phyloP scores from a whole-genome alignment of 2,888 invertebrate species.

The Heliconius aoede region DNA sequence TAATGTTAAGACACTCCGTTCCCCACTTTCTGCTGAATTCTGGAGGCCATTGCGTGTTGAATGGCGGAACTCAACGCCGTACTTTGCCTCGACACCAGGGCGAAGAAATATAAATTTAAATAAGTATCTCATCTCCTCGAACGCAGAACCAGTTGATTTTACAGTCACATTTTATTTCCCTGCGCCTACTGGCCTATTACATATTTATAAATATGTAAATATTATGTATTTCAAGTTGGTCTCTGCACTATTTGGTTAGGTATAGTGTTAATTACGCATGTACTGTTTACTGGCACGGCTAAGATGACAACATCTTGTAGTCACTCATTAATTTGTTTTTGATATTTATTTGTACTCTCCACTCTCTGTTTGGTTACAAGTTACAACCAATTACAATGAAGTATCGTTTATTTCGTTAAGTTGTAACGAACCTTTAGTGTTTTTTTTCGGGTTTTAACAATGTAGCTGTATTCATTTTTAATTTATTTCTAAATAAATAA shows the following conservation, averaged over 20 bases:
- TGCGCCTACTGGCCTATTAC: too few relatives aligned
- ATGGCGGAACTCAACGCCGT: too few relatives aligned
- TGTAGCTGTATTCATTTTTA: not conserved
- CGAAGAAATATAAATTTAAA: too few relatives aligned
- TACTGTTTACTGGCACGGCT: constrained; percentile 34
- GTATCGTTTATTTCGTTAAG: not conserved
- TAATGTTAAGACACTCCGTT: too few relatives aligned
- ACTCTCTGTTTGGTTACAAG: constrained; percentile 24
- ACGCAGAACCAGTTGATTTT: too few relatives aligned
- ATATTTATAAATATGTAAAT: constrained; percentile 12
- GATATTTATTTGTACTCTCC: constrained; percentile 23
- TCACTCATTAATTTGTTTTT: constrained; percentile 41
- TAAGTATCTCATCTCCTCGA: too few relatives aligned
- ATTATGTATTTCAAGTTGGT: constrained; percentile 5
- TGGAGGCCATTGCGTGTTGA: too few relatives aligned
- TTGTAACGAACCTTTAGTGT: not conserved
- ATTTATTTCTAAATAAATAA: not conserved
- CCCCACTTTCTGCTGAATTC: too few relatives aligned
- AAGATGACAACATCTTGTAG: constrained; percentile 36
- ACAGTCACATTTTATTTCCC: too few relatives aligned
- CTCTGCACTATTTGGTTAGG: constrained; percentile 51
- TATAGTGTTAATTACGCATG: constrained; percentile 55
- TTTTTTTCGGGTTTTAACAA: not conserved
- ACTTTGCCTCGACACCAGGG: too few relatives aligned
- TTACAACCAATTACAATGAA: constrained; percentile 11